These are phyloP conservation scores for Anisognathus igniventris DNA, from an alignment of 2,797 vertebrate genomes.

Conservation along the genomic window DNA sequence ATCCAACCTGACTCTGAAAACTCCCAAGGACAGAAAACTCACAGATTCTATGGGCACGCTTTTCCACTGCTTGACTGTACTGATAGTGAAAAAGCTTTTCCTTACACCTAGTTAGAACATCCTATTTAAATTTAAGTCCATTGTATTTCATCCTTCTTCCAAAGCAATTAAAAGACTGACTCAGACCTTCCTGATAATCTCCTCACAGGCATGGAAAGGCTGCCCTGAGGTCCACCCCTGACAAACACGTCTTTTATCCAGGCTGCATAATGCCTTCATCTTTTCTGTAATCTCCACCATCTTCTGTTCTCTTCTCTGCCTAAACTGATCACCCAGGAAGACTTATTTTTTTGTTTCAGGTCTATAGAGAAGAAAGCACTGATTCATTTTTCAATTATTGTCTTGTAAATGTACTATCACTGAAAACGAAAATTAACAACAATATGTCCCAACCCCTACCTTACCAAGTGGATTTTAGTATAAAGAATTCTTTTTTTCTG, in stretches of 20 bases:
- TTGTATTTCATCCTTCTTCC: background rate
- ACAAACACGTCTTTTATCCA: no score
- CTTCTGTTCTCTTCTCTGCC: no score
- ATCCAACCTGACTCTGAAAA: background rate
- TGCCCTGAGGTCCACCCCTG: no score
- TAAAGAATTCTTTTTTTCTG: background rate
- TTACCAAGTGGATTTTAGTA: background rate
- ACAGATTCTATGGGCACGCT: background rate
- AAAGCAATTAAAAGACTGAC: background rate
- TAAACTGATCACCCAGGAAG: no score
- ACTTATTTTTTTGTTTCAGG: no score
- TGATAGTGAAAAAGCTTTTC: background rate
- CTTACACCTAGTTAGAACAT: background rate
- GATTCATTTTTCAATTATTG: background rate
- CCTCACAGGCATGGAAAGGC: background rate
- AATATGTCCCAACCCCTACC: background rate
- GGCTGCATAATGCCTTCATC: no score
- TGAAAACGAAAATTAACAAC: background rate
- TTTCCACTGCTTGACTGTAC: background rate
- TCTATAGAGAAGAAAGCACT: no score
- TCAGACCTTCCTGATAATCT: background rate
- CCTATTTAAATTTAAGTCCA: background rate
- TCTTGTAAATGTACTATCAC: background rate
- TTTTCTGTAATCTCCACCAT: no score
- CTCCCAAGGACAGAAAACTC: background rate